phyloP scores from a whole-genome alignment of 92 coral and sea anemone species.

The Anthopleura xanthogrammica region DNA sequence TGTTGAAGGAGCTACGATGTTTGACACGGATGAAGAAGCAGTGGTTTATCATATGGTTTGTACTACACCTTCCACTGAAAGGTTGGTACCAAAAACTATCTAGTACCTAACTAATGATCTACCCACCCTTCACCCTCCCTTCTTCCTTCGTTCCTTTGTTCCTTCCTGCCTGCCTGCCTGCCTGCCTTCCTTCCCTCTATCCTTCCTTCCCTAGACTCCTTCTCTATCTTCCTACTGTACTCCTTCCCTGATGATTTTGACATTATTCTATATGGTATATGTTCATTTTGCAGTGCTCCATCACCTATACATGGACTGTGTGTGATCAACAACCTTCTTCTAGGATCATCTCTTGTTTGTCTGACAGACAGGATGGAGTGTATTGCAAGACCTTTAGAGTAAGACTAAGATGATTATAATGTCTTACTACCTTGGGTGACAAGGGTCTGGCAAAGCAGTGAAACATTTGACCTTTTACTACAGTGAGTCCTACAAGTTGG shows the following conservation, averaged over 20 bases:
- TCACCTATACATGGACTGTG: conserved; percentile 79
- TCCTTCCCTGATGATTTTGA: too few species aligned
- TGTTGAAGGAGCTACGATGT: conserved; percentile 42
- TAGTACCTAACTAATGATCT: too few species aligned
- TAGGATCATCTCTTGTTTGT: conserved; percentile 77
- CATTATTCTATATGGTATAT: not conserved
- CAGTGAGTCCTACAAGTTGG: too few species aligned
- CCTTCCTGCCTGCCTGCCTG: not conserved
- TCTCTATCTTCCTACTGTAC: not conserved
- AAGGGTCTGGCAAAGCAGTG: too few species aligned
- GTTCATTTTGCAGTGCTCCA: conserved; percentile 46
- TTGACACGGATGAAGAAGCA: conserved; percentile 82
- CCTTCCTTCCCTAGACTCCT: not conserved
- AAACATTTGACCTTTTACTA: too few species aligned
- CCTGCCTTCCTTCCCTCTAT: too few species aligned
- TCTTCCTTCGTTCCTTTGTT: not conserved
- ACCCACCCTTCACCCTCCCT: not conserved
- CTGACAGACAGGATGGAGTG: conserved; percentile 86
- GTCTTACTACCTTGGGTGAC: too few species aligned
- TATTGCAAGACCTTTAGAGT: conserved; percentile 66
- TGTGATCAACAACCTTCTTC: conserved; percentile 69
- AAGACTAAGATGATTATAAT: not conserved
- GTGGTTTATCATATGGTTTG: conserved; percentile 88
- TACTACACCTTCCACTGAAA: conserved; percentile 73
- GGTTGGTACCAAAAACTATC: conserved; percentile 34